Evolutionary conservation across 2,797 vertebrate species (phyloP), one percentile per base, ranked within the genome.

Genomic region (Eurystomus glaucurus): DNA sequence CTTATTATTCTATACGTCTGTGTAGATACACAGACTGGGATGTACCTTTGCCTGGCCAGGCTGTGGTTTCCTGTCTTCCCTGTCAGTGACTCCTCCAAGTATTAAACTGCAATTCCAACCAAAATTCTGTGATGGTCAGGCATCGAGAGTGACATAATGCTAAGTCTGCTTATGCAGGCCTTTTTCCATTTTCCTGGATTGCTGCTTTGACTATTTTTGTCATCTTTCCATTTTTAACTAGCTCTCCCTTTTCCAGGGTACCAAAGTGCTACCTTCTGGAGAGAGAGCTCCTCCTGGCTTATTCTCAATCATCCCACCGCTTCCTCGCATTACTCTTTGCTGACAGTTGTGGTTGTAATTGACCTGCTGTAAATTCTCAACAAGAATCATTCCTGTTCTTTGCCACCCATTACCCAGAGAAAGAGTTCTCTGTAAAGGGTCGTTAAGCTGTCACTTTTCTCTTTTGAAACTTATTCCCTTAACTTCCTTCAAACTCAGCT

Each of bases 301-400:
- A 11, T 62, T 86, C 88, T 83, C 88, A 55, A 6, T 88, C 90
- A 75, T 72, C 80, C 16, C 8, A 43, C 51, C 3, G 6, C 78
- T 86, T 87, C 93, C 60, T 55, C 89, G 41, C 55, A 39, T 72
- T 87, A 19, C 86, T 71, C 62, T 74, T 20, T 62, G 70, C 90
- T 90, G 92, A 91, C 97, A 94, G 74, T 94, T 94, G 90, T 82
- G 81, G 66, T 89, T 88, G 94, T 97, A 93, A 96, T 91, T 89
- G 86, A 90, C 90, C 66, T 68, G 90, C 92, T 89, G 92, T 96
- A 95, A 93, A 96, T 92, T 91, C 86, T 92, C 77, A 57, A 64
- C 50, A 65, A 37, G 74, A 74, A 70, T 77, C 55, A 31, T 92
- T 92, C 77, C 81, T 71, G 39, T 60, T 92, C 86, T 82, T 93